These are phyloP conservation scores for Micromesistius poutassou DNA, from an alignment of 2,797 vertebrate species.

Conservation along the genomic window DNA sequence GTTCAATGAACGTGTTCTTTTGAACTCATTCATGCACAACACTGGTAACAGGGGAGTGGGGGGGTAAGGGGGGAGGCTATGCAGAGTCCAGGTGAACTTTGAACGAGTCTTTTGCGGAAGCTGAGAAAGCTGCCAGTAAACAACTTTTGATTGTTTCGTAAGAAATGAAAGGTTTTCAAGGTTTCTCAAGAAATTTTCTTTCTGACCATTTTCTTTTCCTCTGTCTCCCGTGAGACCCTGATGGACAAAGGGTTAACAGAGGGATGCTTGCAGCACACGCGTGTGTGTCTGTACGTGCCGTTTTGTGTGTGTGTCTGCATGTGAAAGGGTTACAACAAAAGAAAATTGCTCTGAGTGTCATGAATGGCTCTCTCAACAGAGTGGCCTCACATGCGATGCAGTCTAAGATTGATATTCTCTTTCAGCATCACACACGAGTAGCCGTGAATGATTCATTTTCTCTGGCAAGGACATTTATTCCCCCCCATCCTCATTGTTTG, in stretches of 20 bases:
- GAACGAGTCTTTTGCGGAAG: too few relatives aligned
- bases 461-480: not conserved
- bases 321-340: not conserved
- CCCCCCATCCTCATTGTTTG: not conserved
- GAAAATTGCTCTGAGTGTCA: not conserved
- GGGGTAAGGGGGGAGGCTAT: too few relatives aligned
- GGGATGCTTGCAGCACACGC: not conserved
- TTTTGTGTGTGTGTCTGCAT: not conserved
- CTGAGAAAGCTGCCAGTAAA: not conserved
- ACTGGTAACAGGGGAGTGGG: too few relatives aligned
- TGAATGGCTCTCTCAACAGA: not conserved
- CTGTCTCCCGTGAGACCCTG: not conserved
- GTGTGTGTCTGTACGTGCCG: not conserved
- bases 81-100: too few relatives aligned
- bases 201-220: not conserved
- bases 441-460: not conserved
- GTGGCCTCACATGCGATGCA: not conserved
- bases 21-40: too few relatives aligned
- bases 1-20: too few relatives aligned
- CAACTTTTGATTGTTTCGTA: not conserved
- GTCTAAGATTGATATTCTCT: constrained; percentile 3
- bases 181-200: not conserved
- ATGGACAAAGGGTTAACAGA: not conserved
- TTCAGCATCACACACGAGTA: not conserved
- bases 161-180: not conserved